A percentile compares a stretch with the other conserved stretches of the same genome.
These are phyloP conservation scores for Dyspetes luteomarginatus DNA, from an alignment of 2,888 invertebrate species.

Conservation along the genomic window DNA sequence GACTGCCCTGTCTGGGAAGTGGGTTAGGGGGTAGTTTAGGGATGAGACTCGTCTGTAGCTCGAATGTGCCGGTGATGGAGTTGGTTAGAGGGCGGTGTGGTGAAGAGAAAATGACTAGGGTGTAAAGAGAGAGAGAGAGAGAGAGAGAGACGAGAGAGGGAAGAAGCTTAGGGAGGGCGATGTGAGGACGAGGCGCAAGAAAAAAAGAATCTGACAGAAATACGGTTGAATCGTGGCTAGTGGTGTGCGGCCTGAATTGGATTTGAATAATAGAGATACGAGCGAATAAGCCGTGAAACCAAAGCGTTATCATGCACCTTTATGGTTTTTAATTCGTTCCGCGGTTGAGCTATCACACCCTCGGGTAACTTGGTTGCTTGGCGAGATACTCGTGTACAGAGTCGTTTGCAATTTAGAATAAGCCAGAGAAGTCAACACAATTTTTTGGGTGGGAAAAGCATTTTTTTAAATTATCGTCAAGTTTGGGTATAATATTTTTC, in stretches of 20 bases:
- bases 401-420: neutral
- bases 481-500: no score
- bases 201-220: constrained; percentile 48
- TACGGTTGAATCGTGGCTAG: constrained; percentile 48
- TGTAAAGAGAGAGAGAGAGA: constrained; percentile 1
- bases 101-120: constrained; percentile 26
- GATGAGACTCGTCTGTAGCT: constrained; percentile 8
- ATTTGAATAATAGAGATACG: constrained; percentile 78
- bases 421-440: neutral
- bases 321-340: constrained; percentile 79
- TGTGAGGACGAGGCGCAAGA: constrained; percentile 6
- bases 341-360: constrained; percentile 75
- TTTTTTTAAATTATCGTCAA: no score
- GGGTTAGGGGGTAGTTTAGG: constrained; percentile 44
- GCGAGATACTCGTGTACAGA: neutral
- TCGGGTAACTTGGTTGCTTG: constrained; percentile 51
- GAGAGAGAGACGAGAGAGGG: neutral
- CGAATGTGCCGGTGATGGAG: constrained; percentile 25
- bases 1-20: constrained; percentile 34
- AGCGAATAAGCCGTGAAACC: constrained; percentile 73
- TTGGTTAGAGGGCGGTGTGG: constrained; percentile 25
- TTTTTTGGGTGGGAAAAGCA: no score
- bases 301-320: constrained; percentile 70
- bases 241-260: constrained; percentile 77
- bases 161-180: neutral